Percentiles rank a stretch among this genome's conserved stretches.
Evolutionary conservation across 1,140 invertebrate genomes (phyloP).

Genomic region (Camponotus vicinus): DNA sequence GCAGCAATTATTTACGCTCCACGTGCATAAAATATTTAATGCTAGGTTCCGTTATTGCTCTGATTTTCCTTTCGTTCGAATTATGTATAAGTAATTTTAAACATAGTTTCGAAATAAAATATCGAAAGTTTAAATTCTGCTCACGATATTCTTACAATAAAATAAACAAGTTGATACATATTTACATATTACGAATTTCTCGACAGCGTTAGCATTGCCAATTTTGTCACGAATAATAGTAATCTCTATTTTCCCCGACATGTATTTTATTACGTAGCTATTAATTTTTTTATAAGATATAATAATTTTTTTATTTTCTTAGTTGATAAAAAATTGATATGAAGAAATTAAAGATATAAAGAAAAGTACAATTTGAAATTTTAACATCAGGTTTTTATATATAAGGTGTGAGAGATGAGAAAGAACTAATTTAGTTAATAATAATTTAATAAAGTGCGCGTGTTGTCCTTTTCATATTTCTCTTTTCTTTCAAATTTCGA

Average conservation of each 20-base stretch:
- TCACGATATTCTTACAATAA: background rate
- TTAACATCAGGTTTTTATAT: too few relatives aligned
- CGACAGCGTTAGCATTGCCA: background rate
- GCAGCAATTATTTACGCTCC: slow-evolving; percentile 33
- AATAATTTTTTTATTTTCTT: background rate
- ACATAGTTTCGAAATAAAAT: background rate
- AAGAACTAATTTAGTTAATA: background rate
- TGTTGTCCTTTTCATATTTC: background rate
- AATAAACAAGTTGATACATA: background rate
- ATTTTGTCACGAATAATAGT: background rate
- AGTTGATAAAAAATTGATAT: background rate
- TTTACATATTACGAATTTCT: background rate
- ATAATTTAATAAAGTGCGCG: background rate
- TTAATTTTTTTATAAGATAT: background rate
- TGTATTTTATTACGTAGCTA: background rate
- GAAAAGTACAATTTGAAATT: background rate
- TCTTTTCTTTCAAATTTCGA: background rate
- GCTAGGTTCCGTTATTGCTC: background rate
- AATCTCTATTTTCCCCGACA: background rate
- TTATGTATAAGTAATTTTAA: slow-evolving; percentile 19
- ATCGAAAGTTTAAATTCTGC: slow-evolving; percentile 4
- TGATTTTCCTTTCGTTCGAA: slow-evolving; percentile 7
- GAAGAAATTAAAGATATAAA: background rate
- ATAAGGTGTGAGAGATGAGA: too few relatives aligned
- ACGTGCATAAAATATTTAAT: slow-evolving; percentile 33